These are phyloP conservation scores for Melanchra persicariae DNA, from an alignment of 2,888 invertebrate genomes.

Conservation along the genomic window DNA sequence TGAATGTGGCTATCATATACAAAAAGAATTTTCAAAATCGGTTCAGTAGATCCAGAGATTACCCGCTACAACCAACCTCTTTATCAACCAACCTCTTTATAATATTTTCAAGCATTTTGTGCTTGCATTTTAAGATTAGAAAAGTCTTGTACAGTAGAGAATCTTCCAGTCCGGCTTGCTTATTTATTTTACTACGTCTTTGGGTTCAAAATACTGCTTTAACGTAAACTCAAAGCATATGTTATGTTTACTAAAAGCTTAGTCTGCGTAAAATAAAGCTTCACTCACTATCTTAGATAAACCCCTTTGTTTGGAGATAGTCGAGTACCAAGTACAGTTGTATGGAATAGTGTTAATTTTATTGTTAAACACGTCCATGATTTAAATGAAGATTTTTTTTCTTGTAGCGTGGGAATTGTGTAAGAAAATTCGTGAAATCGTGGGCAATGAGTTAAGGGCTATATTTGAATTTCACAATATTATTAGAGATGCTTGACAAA, in stretches of 20 bases:
- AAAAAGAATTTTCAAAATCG: no score
- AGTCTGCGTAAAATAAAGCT: constrained; percentile 20
- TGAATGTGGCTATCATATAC: no score
- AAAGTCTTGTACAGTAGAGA: neutral
- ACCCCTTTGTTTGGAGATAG: constrained; percentile 33
- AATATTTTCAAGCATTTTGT: no score
- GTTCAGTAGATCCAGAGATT: no score
- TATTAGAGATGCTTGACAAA: no score
- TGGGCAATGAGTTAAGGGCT: neutral
- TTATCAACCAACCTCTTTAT: no score
- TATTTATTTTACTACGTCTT: neutral
- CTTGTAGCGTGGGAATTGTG: constrained; percentile 15
- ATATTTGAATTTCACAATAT: no score
- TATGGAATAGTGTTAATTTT: constrained; percentile 35
- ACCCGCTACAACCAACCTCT: no score
- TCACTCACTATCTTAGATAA: constrained; percentile 19
- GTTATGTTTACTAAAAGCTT: constrained; percentile 25
- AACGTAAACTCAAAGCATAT: neutral
- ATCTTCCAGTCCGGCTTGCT: neutral
- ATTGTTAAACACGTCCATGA: neutral
- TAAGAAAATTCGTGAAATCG: neutral
- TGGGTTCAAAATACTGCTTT: constrained; percentile 15
- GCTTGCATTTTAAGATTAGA: no score
- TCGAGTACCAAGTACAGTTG: constrained; percentile 46
- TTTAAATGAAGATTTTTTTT: neutral